Percentiles rank a stretch among this genome's conserved stretches.
Conservation (phyloP, 2,113 vertebrate species). For the Hemibagrus wyckioides region DNA sequence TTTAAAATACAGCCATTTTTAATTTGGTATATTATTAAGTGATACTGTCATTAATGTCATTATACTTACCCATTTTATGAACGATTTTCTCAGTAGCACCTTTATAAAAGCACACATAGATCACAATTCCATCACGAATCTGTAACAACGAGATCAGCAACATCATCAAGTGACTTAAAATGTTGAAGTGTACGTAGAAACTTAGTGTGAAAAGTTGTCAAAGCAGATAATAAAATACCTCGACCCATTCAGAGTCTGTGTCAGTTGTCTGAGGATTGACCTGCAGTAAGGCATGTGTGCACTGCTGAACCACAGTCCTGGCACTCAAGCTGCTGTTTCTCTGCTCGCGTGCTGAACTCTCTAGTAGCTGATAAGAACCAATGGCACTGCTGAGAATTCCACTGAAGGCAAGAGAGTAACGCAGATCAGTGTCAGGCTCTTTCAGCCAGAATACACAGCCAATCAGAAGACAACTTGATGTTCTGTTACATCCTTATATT, state of each 20-base stretch:
- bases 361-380: background rate
- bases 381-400: background rate
- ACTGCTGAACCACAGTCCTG: slow-evolving; percentile 81
- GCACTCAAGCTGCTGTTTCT: slow-evolving; percentile 52
- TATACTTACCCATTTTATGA: slow-evolving; percentile 79
- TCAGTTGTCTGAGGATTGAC: slow-evolving; percentile 70
- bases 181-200: background rate
- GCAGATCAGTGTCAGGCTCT: background rate
- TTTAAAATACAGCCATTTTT: background rate
- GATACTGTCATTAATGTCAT: background rate
- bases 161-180: background rate
- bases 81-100: slow-evolving; percentile 79
- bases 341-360: background rate
- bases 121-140: slow-evolving; percentile 83
- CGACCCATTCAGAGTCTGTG: slow-evolving; percentile 75
- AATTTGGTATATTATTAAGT: background rate
- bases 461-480: background rate
- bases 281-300: slow-evolving; percentile 75
- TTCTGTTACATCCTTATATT: background rate
- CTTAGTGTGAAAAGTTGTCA: background rate
- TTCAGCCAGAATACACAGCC: background rate
- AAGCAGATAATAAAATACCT: slow-evolving; percentile 70
- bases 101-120: slow-evolving; percentile 88
- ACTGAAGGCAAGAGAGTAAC: background rate
- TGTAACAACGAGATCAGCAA: slow-evolving; percentile 58